phyloP scores from a whole-genome alignment of 2,888 invertebrate genomes.

The Drosophila suboccidentalis region DNA sequence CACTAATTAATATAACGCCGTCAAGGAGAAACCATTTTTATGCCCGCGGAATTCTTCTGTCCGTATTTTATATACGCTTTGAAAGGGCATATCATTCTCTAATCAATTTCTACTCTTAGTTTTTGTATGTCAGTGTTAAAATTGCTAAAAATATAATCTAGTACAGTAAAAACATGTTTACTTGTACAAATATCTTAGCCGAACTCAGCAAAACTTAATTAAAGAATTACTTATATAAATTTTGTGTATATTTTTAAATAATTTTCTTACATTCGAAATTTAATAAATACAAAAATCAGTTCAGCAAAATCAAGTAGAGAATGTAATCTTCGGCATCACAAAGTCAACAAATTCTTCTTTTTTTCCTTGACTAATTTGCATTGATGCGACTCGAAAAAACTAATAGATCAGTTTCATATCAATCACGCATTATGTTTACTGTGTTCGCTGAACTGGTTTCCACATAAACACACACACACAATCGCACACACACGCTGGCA shows the following conservation, averaged over 20 bases:
- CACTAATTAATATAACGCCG: constrained; percentile 63
- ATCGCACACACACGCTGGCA: constrained; percentile 11
- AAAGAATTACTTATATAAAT: too few species aligned
- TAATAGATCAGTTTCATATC: constrained; percentile 78
- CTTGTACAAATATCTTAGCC: too few species aligned
- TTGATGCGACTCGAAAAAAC: constrained; percentile 59
- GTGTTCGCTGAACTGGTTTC: constrained; percentile 62
- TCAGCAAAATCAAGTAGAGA: not conserved
- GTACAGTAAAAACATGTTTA: too few species aligned
- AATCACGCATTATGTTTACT: constrained; percentile 63
- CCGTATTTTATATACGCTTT: not conserved
- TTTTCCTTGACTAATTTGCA: constrained; percentile 57
- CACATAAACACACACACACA: constrained; percentile 26
- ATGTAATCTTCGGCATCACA: not conserved
- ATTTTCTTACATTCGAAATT: too few species aligned
- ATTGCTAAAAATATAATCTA: too few species aligned
- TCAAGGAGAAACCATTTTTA: constrained; percentile 53
- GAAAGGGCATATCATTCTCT: too few species aligned
- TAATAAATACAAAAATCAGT: not conserved
- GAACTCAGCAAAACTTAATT: too few species aligned
- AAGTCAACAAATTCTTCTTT: not conserved
- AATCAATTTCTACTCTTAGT: too few species aligned
- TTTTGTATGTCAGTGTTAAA: too few species aligned
- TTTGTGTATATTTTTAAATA: too few species aligned
- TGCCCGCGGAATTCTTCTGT: constrained; percentile 16